Base-by-base conservation (phyloP, 2,113 vertebrate species). In the Calypte anna region DNA sequence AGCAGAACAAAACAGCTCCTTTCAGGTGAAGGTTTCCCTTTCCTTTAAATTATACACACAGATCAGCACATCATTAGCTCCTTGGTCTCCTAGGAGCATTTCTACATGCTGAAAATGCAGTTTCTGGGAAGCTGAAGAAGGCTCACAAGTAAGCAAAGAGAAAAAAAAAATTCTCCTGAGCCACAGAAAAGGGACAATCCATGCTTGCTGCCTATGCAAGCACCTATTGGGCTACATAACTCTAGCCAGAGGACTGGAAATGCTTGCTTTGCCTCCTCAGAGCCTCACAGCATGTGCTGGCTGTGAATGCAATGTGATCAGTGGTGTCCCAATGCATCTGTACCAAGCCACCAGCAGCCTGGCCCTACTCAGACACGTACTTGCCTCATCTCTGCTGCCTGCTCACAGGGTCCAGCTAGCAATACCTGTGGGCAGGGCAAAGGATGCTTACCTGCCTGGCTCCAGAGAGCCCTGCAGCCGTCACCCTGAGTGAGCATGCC, bases 181-280 rank as follows among this genome's bases (percentile, higher is more conserved):
- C 20, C 51, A 55, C 33, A 51, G 40, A 30, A 4, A 61, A 68
- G 16, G 68, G 27, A 24, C 7, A n/a, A 12, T 10, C 23, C 44
- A 27, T 0, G 20, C 20, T 2, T 70, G 48, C n/a, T 53, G 58
- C 30, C 72, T 46, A 31, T 14, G 14, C 27, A 28, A 73, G 40
- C 0, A 0, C 15, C 18, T 7, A 1, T 5, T 36, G 40, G 48
- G 67, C 33, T 44, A 2, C 1, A 43, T 40, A 66, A 2, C 59
- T 21, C 38, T 14, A 84, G 61, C 58, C 86, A 69, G 54, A 58
- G 82, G 67, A 51, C 36, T 36, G 75, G 67, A 54, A 90, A 86
- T 22, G 11, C 22, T 75, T 23, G 44, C 72, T 88, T 40, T 81
- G 75, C 72, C 50, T 85, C 64, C 70, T 36, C 25, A 6, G 78